Base-by-base conservation (phyloP, 2,888 invertebrate species). In the Zaprionus obscuricornis region DNA sequence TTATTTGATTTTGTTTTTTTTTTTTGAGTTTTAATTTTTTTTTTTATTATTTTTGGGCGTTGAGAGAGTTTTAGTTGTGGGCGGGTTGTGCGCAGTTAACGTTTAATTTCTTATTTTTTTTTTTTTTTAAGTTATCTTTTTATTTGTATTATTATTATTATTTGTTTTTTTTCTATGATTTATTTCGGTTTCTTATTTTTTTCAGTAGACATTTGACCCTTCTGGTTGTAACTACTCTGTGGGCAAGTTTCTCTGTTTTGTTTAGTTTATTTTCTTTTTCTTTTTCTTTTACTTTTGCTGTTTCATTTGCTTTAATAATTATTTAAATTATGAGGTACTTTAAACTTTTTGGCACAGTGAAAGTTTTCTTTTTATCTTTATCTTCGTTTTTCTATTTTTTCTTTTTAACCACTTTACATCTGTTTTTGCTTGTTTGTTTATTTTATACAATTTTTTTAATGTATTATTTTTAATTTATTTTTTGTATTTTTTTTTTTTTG, bases 261-360 rank as follows among this genome's bases (percentile, higher is more conserved):
- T 60, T 64, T 59, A 70, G 62, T 66, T 43, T 66, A 22, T 37
- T 51, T 49, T 51, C 29, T 69, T 59, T 47, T n/a, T 40, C 10
- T 37, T 46, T 29, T 31, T 50, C 34, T 65, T 43, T 27, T 46
- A 56, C 56, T 46, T 70, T 40, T 59, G 68, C n/a, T n/a, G 29
- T 45, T 49, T 37, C 52, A 58, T 62, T 64, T 51, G n/a, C 36
- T 66, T 74, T 82, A 73, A 60, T 64, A 74, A 76, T 74, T 84
- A 82, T 81, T 84, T 82, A 89, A 87, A 91, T 92, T 92, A 93
- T 94, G 94, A 94, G 94, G 94, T 94, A 94, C 94, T 93, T 92
- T 92, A 88, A 92, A 94, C 82, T 82, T 94, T 90, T 94, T 94
- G 94, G 94, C 94, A 94, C 94, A 94, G 93, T 93, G 93, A 93